These are phyloP conservation scores for Mayetiola destructor DNA, from an alignment of 2,888 invertebrate genomes.

Conservation along the genomic window DNA sequence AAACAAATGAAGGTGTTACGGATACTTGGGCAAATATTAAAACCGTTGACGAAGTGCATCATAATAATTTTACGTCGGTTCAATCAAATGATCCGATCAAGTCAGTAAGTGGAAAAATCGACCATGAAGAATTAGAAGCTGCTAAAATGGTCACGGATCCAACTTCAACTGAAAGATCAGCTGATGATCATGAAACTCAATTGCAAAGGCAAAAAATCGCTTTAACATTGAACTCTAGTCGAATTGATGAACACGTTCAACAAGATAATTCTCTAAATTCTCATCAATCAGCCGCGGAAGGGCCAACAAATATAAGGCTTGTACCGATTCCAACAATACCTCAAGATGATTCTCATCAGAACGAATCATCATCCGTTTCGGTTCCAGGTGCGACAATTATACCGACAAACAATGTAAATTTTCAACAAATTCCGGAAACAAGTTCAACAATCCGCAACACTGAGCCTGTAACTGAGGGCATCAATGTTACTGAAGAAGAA, in stretches of 20 bases:
- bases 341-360: too few species aligned
- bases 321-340: too few species aligned
- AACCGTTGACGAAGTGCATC: not conserved
- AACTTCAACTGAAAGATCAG: not conserved
- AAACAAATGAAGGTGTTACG: not conserved
- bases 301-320: too few species aligned
- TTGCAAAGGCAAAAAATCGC: too few species aligned
- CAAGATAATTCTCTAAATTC: not conserved
- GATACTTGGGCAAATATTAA: not conserved
- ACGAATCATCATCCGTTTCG: too few species aligned
- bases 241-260: not conserved
- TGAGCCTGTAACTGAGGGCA: too few species aligned
- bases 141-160: not conserved
- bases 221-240: not conserved
- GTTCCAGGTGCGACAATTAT: too few species aligned
- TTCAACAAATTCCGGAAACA: too few species aligned
- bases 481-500: too few species aligned
- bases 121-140: not conserved
- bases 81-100: not conserved
- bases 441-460: too few species aligned
- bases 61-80: not conserved
- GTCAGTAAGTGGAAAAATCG: constrained; percentile 1
- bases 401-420: too few species aligned
- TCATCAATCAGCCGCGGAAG: not conserved
- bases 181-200: not conserved